These are phyloP conservation scores for Metopolophium dirhodum DNA, from an alignment of 1,140 invertebrate genomes.

Conservation along the genomic window DNA sequence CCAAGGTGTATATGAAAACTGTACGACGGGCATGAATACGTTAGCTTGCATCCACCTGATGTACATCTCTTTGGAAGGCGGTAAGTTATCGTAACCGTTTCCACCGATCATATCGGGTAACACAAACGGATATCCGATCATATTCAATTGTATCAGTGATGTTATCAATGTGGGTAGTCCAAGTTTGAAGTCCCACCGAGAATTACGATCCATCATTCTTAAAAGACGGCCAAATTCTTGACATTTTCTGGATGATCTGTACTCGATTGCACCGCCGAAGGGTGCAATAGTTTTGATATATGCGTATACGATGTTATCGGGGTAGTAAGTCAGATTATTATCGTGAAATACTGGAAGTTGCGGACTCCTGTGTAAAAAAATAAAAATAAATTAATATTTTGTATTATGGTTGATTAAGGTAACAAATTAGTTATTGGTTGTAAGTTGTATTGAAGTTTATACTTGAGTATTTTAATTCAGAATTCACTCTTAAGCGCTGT, in stretches of 20 bases:
- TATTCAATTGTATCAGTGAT: conserved; percentile 78
- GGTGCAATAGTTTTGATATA: conserved; percentile 58
- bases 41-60: conserved; percentile 89
- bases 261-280: conserved; percentile 59
- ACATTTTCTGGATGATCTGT: conserved; percentile 68
- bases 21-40: conserved; percentile 84
- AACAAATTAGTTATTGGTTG: too few relatives aligned
- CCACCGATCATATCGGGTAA: conserved; percentile 93
- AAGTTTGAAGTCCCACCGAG: conserved; percentile 80
- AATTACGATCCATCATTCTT: conserved; percentile 86
- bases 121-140: conserved; percentile 84
- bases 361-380: neutral
- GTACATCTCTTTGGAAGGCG: conserved; percentile 77
- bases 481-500: too few relatives aligned
- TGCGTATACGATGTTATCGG: conserved; percentile 55
- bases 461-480: too few relatives aligned
- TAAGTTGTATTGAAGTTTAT: too few relatives aligned
- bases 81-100: conserved; percentile 74
- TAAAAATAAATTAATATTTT: too few relatives aligned
- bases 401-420: too few relatives aligned
- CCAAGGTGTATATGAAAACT: conserved; percentile 90
- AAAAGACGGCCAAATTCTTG: conserved; percentile 82
- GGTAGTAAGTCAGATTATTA: conserved; percentile 57
- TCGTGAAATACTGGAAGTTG: conserved; percentile 61
- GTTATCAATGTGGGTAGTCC: conserved; percentile 81